Evolutionary conservation across 2,797 vertebrate genomes (phyloP), one percentile per base, ranked within the genome.

Genomic region (Eulemur mongoz): DNA sequence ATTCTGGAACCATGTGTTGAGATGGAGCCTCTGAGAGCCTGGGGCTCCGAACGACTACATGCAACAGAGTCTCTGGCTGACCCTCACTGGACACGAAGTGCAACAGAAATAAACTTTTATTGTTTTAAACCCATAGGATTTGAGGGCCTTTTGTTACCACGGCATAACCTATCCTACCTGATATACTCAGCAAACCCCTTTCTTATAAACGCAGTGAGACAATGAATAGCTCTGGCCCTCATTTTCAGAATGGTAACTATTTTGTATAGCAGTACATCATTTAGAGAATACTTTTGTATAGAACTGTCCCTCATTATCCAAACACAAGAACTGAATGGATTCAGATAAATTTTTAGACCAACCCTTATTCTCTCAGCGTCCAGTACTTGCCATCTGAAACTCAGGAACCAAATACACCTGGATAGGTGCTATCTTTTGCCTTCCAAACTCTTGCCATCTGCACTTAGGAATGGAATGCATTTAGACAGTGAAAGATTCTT

Each of bases 171-270:
- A 75, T 27, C 45, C 38, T 73, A 45, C 54, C 50, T 70, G 43
- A 89, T 63, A 27, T 63, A 88, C 22, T 89, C 45, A 91, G 23
- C 25, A 97, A 96, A 91, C 27, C 4, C 30, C 17, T 92, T 93
- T 50, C 75, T 97, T 69, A 75, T 9, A 75, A 78, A 75, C 35
- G 40, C n/a, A 72, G 17, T 82, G 20, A 85, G 40, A 85, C 54
- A 90, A 13, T 57, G 35, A 94, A 82, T 43, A 72, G 22, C 30
- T 86, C 45, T 69, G 79, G 32, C 61, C 63, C 35, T 96, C 69
- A 35, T 43, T 38, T 88, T 88, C 67, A 91, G 63, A 89, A 89
- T 7, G 38, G 32, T 91, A 84, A 59, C n/a, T 27, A 72, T 35
- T 95, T 59, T 75, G n/a, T 48, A 93, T 5, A 86, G 50, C 25